Conservation (phyloP, 2,113 vertebrate genomes). For the Muntiacus muntjak region DNA sequence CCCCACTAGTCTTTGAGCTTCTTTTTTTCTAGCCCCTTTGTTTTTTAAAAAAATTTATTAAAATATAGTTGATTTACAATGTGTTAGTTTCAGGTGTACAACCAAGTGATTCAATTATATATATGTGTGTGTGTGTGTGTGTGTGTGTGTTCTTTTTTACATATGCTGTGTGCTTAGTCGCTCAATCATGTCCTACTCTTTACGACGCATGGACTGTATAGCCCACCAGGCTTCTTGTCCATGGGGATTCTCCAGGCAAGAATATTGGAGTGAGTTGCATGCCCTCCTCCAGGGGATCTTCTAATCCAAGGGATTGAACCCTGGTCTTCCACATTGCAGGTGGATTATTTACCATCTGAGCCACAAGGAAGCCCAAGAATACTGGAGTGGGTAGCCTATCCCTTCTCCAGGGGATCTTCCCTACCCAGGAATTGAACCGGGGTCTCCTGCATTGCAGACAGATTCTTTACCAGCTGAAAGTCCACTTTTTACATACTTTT, state of each 20-base stretch:
- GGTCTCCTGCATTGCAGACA: not conserved
- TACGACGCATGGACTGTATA: accelerated
- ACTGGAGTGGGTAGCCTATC: not conserved
- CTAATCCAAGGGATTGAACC: not conserved
- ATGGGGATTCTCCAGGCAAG: not conserved
- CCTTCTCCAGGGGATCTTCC: not conserved
- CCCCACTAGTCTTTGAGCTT: not conserved
- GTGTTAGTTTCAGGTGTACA: not conserved
- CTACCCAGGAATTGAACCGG: not conserved
- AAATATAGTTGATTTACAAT: not conserved
- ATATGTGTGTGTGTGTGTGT: too few species aligned
- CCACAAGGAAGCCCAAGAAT: not conserved
- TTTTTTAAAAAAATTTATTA: not conserved
- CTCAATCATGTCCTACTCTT: not conserved
- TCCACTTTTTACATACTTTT: not conserved
- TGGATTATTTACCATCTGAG: not conserved
- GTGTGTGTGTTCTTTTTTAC: too few species aligned
- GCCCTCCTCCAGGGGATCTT: not conserved
- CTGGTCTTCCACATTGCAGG: not conserved
- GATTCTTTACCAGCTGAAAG: not conserved
- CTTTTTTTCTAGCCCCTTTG: not conserved
- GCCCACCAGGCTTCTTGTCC: not conserved
- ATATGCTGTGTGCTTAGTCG: not conserved
- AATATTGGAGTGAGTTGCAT: not conserved
- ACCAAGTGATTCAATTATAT: not conserved